Percentiles rank a stretch among this genome's conserved stretches.
Evolutionary conservation across 2,888 invertebrate genomes (phyloP).

Genomic region (Parochlus steinenii): DNA sequence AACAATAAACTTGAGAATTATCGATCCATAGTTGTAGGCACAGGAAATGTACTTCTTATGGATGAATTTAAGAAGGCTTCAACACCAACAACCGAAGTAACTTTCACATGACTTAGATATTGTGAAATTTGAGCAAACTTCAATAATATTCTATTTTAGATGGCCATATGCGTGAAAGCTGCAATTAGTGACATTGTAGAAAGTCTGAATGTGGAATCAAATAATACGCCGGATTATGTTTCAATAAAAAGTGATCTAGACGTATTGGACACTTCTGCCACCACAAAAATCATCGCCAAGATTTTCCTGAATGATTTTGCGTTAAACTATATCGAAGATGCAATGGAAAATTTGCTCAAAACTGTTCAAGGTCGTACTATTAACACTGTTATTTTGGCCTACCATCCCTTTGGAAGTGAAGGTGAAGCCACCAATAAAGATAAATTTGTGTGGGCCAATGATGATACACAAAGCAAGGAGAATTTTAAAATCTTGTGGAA

Average conservation of each 20-base stretch:
- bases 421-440: background rate
- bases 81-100: constrained; percentile 9
- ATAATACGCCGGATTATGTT: background rate
- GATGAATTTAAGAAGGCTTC: constrained; percentile 9
- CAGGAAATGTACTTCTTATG: constrained; percentile 4
- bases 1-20: constrained; percentile 4
- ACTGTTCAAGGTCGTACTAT: constrained; percentile 54
- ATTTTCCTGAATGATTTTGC: constrained; percentile 63
- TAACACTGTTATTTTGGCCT: constrained; percentile 70
- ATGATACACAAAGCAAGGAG: constrained; percentile 17
- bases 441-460: constrained; percentile 18
- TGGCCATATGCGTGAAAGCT: constrained; percentile 5
- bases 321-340: constrained; percentile 45
- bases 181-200: constrained; percentile 1
- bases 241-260: constrained; percentile 30
- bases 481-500: constrained; percentile 5
- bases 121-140: background rate
- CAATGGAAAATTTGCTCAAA: constrained; percentile 53
- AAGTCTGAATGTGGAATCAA: background rate
- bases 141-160: constrained; percentile 1
- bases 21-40: constrained; percentile 6
- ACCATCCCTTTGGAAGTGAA: constrained; percentile 34
- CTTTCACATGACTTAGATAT: no score
- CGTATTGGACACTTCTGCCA: constrained; percentile 51
- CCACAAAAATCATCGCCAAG: constrained; percentile 73